Evolutionary conservation across 1,140 invertebrate genomes (phyloP), one percentile per base, ranked within the genome.

Genomic region (Adoxophyes honmai): DNA sequence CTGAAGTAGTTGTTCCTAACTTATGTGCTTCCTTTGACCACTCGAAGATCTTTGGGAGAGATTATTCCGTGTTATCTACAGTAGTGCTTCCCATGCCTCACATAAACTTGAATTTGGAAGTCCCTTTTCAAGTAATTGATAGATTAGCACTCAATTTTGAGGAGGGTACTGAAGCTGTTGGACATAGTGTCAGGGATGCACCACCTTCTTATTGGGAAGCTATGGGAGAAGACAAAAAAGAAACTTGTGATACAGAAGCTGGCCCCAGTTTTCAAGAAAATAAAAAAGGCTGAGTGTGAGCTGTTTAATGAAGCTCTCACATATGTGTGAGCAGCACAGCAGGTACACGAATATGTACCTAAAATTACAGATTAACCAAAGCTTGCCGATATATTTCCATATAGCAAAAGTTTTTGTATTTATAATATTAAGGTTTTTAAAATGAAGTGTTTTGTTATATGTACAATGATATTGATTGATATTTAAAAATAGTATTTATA

Each of bases 51-150:
- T 36, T 56, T 11, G 14, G 16, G 3, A 60, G 59, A 16, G 36
- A 56, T 37, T 60, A 60, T 52, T 21, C 33, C 0, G 21, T 60
- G 21, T 16, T 16, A 18, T 52, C 55, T 9, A 60, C 42, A 9
- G 53, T 37, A 8, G 34, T 28, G 0, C 34, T 60, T 5, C 53
- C 59, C 1, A 38, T 52, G n/a, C 59, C 59, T 4, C 53, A 60
- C 51, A 28, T 8, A 13, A 52, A 60, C 34, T 5, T 52, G 9
- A 9, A 11, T n/a, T 34, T 60, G 1, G 42, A 55, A 33, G 55
- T 60, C 3, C 59, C 53, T 0, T 16, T 60, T 9, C 53, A 60
- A 52, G 42, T 60, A 13, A 48, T 54, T 37, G 11, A 58, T 42
- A 13, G n/a, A 48, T 10, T 48, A 7, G 2, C 21, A 28, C 2